Percentiles rank a stretch among this genome's conserved stretches.
phyloP scores from a whole-genome alignment of 2,797 vertebrate species.

The Nannoperca australis region DNA sequence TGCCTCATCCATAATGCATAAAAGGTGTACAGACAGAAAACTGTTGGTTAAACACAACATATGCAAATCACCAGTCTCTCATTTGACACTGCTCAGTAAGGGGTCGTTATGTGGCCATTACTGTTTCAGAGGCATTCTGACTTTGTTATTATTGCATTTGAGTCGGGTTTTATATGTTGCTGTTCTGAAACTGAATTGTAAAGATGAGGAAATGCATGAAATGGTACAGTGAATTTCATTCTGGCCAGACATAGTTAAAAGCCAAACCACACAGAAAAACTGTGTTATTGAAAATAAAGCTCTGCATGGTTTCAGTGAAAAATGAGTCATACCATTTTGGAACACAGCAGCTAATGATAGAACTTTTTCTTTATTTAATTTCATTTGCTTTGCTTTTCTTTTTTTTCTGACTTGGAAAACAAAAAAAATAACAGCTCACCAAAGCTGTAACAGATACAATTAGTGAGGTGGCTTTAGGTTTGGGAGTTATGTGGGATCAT shows the following conservation, averaged over 20 bases:
- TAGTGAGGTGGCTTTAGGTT: constrained; percentile 7
- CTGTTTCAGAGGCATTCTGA: constrained; percentile 30
- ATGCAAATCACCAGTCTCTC: constrained; percentile 81
- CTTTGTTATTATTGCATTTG: constrained; percentile 27
- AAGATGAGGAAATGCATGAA: constrained; percentile 37
- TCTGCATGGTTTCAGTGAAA: constrained; percentile 42
- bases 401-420: constrained; percentile 15
- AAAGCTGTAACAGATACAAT: constrained; percentile 11
- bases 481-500: constrained; percentile 13
- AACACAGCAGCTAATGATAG: constrained; percentile 34
- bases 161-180: neutral
- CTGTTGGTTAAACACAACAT: constrained; percentile 85
- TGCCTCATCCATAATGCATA: constrained; percentile 88
- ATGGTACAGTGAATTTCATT: constrained; percentile 39
- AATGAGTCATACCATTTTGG: constrained; percentile 45
- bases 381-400: neutral
- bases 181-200: constrained; percentile 17
- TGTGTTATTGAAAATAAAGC: constrained; percentile 53
- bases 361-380: constrained; percentile 12
- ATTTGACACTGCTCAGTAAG: constrained; percentile 49
- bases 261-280: constrained; percentile 43
- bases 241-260: constrained; percentile 39
- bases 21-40: constrained; percentile 83
- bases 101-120: constrained; percentile 41
- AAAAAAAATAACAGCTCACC: constrained; percentile 3